These are phyloP conservation scores for Aphis gossypii DNA, from an alignment of 1,140 invertebrate species.

Conservation along the genomic window DNA sequence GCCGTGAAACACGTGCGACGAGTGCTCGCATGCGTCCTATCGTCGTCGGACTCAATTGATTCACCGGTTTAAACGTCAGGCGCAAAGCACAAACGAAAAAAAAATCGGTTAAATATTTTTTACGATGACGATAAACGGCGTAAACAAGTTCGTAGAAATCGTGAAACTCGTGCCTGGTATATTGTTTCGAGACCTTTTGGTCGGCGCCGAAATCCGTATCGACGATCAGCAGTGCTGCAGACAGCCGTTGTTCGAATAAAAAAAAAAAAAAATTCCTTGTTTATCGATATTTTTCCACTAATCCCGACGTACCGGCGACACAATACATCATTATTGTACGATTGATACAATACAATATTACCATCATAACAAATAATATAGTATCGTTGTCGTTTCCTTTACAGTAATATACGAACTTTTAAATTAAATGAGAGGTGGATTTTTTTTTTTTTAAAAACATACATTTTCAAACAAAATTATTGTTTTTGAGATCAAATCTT, in stretches of 20 bases:
- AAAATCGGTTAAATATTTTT: background rate
- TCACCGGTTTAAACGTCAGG: background rate
- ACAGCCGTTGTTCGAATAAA: background rate
- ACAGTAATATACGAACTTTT: background rate
- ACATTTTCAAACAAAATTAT: background rate
- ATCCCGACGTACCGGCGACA: background rate
- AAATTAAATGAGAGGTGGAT: background rate
- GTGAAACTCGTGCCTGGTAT: background rate
- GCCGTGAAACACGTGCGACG: background rate
- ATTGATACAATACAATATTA: background rate
- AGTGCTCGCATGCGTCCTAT: background rate
- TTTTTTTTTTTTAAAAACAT: too few species aligned
- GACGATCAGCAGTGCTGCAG: background rate
- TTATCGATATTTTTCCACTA: background rate
- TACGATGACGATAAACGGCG: background rate
- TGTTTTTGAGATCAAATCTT: background rate
- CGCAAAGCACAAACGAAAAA: background rate
- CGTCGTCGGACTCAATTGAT: background rate
- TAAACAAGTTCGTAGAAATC: background rate
- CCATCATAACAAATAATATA: background rate
- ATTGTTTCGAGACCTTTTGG: background rate
- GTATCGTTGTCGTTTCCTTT: background rate
- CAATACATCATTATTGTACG: background rate
- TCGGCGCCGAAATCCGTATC: background rate
- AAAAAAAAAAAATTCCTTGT: background rate